Percentiles rank a stretch among this genome's conserved stretches.
Evolutionary conservation across 2,888 invertebrate species (phyloP).

Genomic region (Cheilosia urbana): DNA sequence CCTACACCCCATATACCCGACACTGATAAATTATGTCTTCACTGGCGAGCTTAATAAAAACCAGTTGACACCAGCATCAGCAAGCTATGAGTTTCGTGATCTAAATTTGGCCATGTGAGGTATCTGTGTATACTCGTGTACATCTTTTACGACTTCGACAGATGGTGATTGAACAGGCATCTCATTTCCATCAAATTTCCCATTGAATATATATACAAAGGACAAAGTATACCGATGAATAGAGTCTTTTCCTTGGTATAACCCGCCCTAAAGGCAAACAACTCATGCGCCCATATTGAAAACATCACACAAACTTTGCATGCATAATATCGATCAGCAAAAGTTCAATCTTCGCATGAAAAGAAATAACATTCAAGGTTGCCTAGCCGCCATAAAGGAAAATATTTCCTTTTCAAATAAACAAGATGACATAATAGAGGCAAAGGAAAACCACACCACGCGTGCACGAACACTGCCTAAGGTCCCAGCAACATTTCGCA

Average conservation of each 20-base stretch:
- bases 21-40: not conserved
- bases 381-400: constrained; percentile 19
- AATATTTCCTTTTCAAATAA: constrained; percentile 32
- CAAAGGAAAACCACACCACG: not conserved
- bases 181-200: too few species aligned
- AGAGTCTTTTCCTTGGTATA: too few species aligned
- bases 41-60: constrained; percentile 1
- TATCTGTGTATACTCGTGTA: not conserved
- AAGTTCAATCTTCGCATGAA: constrained; percentile 7
- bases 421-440: constrained; percentile 9
- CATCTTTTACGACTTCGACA: not conserved
- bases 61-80: constrained; percentile 11
- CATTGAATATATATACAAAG: too few species aligned
- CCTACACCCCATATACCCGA: not conserved
- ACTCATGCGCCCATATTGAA: not conserved
- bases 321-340: not conserved
- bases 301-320: constrained; percentile 7
- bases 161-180: not conserved
- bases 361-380: constrained; percentile 23
- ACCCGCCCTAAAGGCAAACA: too few species aligned
- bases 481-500: constrained; percentile 34
- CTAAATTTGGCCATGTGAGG: not conserved
- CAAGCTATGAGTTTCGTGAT: not conserved
- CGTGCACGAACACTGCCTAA: not conserved
- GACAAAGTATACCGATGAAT: too few species aligned